Conservation (phyloP, 2,113 vertebrate species). For the Andinoacara biseriatus region DNA sequence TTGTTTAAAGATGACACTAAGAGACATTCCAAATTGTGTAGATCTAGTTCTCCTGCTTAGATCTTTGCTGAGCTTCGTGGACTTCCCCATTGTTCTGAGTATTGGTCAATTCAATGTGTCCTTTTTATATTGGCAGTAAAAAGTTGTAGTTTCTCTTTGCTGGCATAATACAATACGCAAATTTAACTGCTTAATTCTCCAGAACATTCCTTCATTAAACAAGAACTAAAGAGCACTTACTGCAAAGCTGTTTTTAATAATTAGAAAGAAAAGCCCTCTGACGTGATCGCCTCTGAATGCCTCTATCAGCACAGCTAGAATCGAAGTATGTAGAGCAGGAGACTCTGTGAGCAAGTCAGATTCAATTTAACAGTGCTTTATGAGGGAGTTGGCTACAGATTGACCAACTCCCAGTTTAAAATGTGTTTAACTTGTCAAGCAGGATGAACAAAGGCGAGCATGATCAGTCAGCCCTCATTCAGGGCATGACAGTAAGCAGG, state of each 20-base stretch:
- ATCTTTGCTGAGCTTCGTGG: too few species aligned
- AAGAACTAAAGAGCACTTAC: not conserved
- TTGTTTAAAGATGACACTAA: too few species aligned
- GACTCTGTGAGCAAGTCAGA: not conserved
- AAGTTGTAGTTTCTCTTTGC: too few species aligned
- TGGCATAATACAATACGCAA: too few species aligned
- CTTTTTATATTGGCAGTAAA: too few species aligned
- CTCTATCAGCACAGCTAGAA: not conserved
- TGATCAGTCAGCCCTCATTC: not conserved
- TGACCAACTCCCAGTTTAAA: slow-evolving; percentile 18
- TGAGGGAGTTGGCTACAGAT: not conserved
- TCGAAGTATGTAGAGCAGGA: not conserved
- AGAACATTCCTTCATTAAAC: not conserved
- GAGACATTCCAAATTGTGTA: too few species aligned
- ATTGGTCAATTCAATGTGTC: too few species aligned
- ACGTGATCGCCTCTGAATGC: not conserved
- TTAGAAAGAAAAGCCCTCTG: not conserved
- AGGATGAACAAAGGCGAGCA: not conserved
- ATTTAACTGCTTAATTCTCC: too few species aligned
- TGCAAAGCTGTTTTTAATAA: not conserved
- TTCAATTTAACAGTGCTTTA: slow-evolving; percentile 8
- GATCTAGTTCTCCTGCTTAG: too few species aligned
- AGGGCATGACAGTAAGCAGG: not conserved
- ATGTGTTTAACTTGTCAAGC: slow-evolving; percentile 17
- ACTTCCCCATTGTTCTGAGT: too few species aligned